These are phyloP conservation scores for Meteorus cinctellus DNA, from an alignment of 2,888 invertebrate genomes.

Conservation along the genomic window DNA sequence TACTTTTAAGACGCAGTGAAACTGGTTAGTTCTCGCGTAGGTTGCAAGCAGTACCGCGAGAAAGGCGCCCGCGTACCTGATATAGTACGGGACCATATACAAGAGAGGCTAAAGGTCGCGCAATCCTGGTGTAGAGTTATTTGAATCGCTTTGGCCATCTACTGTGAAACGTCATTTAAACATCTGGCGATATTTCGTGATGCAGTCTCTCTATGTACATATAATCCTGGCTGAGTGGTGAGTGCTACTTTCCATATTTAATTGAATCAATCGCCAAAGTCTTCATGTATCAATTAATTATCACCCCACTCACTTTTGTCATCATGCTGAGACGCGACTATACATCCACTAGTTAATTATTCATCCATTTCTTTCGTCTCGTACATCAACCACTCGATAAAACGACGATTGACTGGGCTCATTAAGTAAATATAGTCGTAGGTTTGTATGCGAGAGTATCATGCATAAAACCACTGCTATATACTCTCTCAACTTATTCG, in stretches of 20 bases:
- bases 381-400: constrained; percentile 51
- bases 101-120: constrained; percentile 33
- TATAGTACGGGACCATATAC: constrained; percentile 19
- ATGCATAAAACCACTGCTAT: constrained; percentile 3
- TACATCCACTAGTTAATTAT: constrained; percentile 17
- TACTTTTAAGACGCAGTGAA: constrained; percentile 20
- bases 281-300: constrained; percentile 31
- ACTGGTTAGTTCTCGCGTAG: constrained; percentile 34
- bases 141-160: constrained; percentile 39
- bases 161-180: constrained; percentile 11
- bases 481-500: constrained; percentile 33
- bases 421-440: constrained; percentile 60
- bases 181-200: not conserved
- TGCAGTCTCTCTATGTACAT: not conserved
- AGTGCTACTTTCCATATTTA: constrained; percentile 32
- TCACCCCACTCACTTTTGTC: constrained; percentile 1
- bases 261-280: constrained; percentile 24
- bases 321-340: not conserved
- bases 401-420: constrained; percentile 61
- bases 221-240: not conserved
- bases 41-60: constrained; percentile 15
- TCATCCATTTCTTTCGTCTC: constrained; percentile 10
- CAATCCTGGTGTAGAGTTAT: constrained; percentile 32
- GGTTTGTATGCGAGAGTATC: constrained; percentile 46
- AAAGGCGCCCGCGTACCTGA: constrained; percentile 25